These are phyloP conservation scores for Pseudomugil gertrudae DNA, from an alignment of 2,797 vertebrate genomes.

Conservation along the genomic window DNA sequence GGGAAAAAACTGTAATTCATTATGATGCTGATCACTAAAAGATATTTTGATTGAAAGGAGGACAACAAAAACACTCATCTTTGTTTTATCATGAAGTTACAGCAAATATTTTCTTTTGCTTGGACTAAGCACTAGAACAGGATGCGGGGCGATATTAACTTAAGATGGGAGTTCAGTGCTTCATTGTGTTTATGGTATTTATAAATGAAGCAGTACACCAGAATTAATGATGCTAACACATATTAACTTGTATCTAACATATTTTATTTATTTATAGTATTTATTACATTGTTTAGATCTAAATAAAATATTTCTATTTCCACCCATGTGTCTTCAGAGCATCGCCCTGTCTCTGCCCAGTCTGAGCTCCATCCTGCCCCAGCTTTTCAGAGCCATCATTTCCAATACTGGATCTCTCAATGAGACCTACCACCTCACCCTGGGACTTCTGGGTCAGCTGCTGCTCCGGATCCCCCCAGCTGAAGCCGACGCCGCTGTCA, in stretches of 20 bases:
- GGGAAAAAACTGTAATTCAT: background rate
- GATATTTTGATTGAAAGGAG: background rate
- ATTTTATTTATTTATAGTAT: background rate
- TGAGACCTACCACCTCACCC: constrained; percentile 94
- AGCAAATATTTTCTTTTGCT: background rate
- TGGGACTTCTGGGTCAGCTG: constrained; percentile 94
- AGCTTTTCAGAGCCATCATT: constrained; percentile 96
- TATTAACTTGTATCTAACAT: background rate
- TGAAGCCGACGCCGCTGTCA: constrained; percentile 90
- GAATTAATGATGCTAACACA: background rate
- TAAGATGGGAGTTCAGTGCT: no score
- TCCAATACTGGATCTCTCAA: constrained; percentile 95
- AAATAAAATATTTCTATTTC: background rate
- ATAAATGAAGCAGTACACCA: background rate
- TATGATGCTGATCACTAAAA: no score
- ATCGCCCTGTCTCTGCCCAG: constrained; percentile 84
- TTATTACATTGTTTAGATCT: background rate
- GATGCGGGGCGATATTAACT: no score
- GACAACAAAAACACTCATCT: background rate
- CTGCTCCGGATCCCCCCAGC: constrained; percentile 87
- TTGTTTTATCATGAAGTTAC: background rate
- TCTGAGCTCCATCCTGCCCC: constrained; percentile 90
- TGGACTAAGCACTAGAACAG: background rate
- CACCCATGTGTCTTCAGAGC: constrained; percentile 72
- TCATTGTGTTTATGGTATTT: no score